A percentile compares a stretch with the other conserved stretches of the same genome.
Conservation (phyloP, 2,113 vertebrate species). For the Xenopus tropicalis region UCB_Xtro_10.0 CM004443.2:177702001-177702500, state of each 20-base stretch:
- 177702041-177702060: slow-evolving; percentile 16
- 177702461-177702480: slow-evolving; percentile 38
- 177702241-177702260: slow-evolving; percentile 40
- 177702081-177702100: too few relatives aligned
- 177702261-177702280: slow-evolving; percentile 34
- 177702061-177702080: slow-evolving; percentile 15
- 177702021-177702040: too few relatives aligned
- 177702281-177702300: slow-evolving; percentile 32
- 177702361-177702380: slow-evolving; percentile 38
- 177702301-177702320: slow-evolving; percentile 37
- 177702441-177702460: slow-evolving; percentile 32
- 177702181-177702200: not conserved
- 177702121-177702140: too few relatives aligned
- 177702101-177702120: too few relatives aligned
- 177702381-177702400: slow-evolving; percentile 30
- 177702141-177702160: not conserved
- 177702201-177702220: slow-evolving; percentile 44
- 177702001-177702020: too few relatives aligned
- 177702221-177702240: slow-evolving; percentile 37
- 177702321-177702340: slow-evolving; percentile 41
- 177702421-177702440: slow-evolving; percentile 34
- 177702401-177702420: slow-evolving; percentile 35
- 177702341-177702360: slow-evolving; percentile 30
- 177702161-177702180: slow-evolving; percentile 20
- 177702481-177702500: slow-evolving; percentile 41